Base-by-base conservation (phyloP, 1,140 invertebrate genomes). In the Drosophila erecta region DNA sequence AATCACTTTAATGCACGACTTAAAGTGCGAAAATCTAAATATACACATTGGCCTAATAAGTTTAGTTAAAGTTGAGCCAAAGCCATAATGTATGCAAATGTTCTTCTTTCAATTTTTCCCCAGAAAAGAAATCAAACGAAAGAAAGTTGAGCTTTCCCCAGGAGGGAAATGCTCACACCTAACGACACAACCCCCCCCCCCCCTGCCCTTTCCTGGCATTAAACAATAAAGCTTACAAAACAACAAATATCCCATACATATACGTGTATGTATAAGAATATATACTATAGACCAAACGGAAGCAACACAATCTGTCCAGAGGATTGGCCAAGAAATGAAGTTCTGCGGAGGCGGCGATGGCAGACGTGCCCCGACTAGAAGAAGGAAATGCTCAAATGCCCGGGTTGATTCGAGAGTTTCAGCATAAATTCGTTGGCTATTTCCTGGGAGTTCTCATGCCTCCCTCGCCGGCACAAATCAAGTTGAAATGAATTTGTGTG, bases 141-240 rank as follows among this genome's bases (percentile, higher is more conserved):
- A 76, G 30, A 76, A 62, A 58, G 47, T 76, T 78, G 27, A 17
- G 20, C 41, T 44, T 17, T 5, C 35, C 14, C 35, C 12, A 24
- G 22, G 8, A 15, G 35, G n/a, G 51, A 49, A 58, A 17, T 27
- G 60, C 57, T 47, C 12, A 30, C n/a, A 35, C 51, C 51, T n/a
- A n/a, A n/a, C n/a, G n/a, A n/a, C n/a, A n/a, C n/a, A n/a, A n/a
- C n/a, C n/a, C n/a, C n/a, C n/a, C 27, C 17, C 8, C 17, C 14
- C 40, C 17, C 24, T 17, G 49, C 27, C 12, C 17, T 24, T 37
- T 14, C 37, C 20, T n/a, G 33, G 30, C 69, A 69, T 65, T 47
- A 20, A 72, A 57, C 78, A 81, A 80, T 80, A 80, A 81, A 76
- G 72, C 59, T 50, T 59, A 72, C 77, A 76, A 81, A 80, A 76